Base-by-base conservation (phyloP, 2,113 vertebrate genomes). In the Plectropomus leopardus region DNA sequence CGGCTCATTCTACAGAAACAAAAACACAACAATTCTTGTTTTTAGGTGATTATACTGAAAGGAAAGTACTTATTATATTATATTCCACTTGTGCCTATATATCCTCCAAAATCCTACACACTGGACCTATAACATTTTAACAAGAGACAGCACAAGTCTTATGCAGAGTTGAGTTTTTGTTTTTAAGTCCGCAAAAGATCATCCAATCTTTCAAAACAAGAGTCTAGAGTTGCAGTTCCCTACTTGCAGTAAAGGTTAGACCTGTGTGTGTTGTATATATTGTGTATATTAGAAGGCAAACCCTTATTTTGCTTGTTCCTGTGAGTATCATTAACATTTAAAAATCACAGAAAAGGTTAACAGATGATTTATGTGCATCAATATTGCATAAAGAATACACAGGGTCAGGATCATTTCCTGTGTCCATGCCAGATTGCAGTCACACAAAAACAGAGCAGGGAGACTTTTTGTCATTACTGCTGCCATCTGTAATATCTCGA, bases 401-500 rank as follows among this genome's bases (percentile, higher is more conserved):
- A 28, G 24, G 40, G 51, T 71, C 55, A 64, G 21, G 1, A 72
- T 85, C 5, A 64, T 75, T 74, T 64, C 34, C 40, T 40, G 21
- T 66, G 23, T 48, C 34, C 34, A 8, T 32, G 45, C 23, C 28
- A 34, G 48, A 14, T 54, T 50, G 21, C 53, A 65, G 21, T 63
- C 26, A 64, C 51, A 44, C 66, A 63, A 44, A 44, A 30, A 44
- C 4, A 71, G 5, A 80, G 28, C 23, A 70, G 40, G 47, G 54
- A 67, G 76, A 75, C 40, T 19, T 28, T n/a, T 53, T 77, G 19
- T 51, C 57, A 26, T 80, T 70, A 59, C 40, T 58, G 60, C 48
- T 64, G 53, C 50, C 65, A n/a, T 61, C 60, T 83, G 77, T 70
- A 60, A 69, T 42, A 57, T 73, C 32, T 67, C 40, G 36, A 84